A percentile compares a stretch with the other conserved stretches of the same genome.
Conservation (phyloP, 2,888 invertebrate species). For the Mystacides longicornis region DNA sequence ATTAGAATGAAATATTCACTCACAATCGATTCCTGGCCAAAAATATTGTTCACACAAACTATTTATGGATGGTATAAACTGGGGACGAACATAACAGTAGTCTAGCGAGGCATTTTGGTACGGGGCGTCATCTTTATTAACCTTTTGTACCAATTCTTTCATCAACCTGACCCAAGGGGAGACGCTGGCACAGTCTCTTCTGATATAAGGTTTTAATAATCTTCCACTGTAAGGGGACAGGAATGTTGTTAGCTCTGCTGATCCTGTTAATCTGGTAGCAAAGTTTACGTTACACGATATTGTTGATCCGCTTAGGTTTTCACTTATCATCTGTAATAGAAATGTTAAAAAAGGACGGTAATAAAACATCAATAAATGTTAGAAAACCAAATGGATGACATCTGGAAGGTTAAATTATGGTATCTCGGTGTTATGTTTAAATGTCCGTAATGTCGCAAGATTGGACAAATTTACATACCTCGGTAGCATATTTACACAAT, state of each 20-base stretch:
- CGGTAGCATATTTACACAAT: no score
- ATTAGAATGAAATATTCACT: constrained; percentile 33
- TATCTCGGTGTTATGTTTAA: no score
- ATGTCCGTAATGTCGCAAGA: no score
- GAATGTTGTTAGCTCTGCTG: constrained; percentile 47
- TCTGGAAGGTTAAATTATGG: no score
- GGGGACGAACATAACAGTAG: constrained; percentile 80
- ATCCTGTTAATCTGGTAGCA: constrained; percentile 48
- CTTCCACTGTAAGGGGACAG: constrained; percentile 65
- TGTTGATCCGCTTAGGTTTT: constrained; percentile 31
- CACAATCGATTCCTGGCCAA: constrained; percentile 90
- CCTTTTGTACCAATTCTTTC: constrained; percentile 53
- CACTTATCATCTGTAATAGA: constrained; percentile 14
- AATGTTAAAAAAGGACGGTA: neutral
- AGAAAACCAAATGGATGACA: no score
- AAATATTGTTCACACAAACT: constrained; percentile 74
- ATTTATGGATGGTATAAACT: constrained; percentile 84
- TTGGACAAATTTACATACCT: no score
- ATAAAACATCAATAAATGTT: neutral
- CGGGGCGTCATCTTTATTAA: constrained; percentile 39
- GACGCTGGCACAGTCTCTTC: constrained; percentile 56
- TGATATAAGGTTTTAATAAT: constrained; percentile 75
- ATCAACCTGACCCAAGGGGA: constrained; percentile 69
- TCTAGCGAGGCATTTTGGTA: constrained; percentile 59
- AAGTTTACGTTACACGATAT: constrained; percentile 35